Percentiles rank a stretch among this genome's conserved stretches.
Conservation (phyloP, 2,888 invertebrate genomes). For the Carcina quercana region DNA sequence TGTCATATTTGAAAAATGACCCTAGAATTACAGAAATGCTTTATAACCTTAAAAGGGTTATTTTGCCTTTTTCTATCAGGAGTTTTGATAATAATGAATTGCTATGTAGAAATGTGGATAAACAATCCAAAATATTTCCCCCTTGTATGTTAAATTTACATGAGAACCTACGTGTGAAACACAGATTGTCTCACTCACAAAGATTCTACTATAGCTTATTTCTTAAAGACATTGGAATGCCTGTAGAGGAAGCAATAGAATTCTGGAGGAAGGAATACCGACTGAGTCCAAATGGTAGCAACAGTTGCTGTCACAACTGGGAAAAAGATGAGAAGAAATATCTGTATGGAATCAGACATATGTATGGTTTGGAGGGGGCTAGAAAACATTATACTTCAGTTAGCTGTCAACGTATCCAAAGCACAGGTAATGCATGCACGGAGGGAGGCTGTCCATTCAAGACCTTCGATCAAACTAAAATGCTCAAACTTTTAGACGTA, state of each 20-base stretch:
- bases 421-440: constrained; percentile 58
- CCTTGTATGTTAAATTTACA: constrained; percentile 80
- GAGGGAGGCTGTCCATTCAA: constrained; percentile 80
- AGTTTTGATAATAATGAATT: constrained; percentile 22
- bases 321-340: constrained; percentile 76
- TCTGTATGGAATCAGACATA: constrained; percentile 79
- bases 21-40: constrained; percentile 47
- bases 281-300: constrained; percentile 50
- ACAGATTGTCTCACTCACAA: constrained; percentile 78
- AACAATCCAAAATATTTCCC: constrained; percentile 63
- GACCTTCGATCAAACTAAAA: constrained; percentile 63
- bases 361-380: constrained; percentile 83
- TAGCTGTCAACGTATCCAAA: constrained; percentile 74
- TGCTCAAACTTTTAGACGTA: constrained; percentile 30
- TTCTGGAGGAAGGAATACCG: constrained; percentile 80
- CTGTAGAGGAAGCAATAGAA: constrained; percentile 75
- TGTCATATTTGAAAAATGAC: constrained; percentile 38
- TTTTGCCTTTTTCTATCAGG: constrained; percentile 22
- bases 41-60: constrained; percentile 31
- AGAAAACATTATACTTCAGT: constrained; percentile 75
- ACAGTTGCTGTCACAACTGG: constrained; percentile 78
- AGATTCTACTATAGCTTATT: constrained; percentile 80
- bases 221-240: constrained; percentile 81
- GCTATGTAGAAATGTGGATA: constrained; percentile 52
- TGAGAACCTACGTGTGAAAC: constrained; percentile 60